Base-by-base conservation (phyloP, 2,797 vertebrate genomes). In the Crenichthys baileyi region DNA sequence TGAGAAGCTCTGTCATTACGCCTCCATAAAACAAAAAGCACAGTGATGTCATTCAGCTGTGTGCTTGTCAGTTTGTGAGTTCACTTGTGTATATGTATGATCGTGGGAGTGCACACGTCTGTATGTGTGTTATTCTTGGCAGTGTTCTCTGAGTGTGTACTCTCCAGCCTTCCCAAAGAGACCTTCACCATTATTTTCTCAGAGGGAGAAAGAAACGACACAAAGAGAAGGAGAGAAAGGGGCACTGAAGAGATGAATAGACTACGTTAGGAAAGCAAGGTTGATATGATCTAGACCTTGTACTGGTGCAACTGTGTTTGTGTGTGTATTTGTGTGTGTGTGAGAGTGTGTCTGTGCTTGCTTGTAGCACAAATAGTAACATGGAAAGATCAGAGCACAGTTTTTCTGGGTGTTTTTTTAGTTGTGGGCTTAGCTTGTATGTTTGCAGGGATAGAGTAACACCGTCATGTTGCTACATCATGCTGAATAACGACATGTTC, bases 11-110 rank as follows among this genome's bases (percentile, higher is more conserved):
- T 92, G 90, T 94, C 91, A 94, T 93, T 93, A 94, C 87, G 90
- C 92, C 93, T 90, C 90, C 91, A 91, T 93, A 89, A 90, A 92
- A 90, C 89, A 92, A 93, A 93, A 93, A 92, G 88, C 84, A 89
- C 89, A 87, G 82, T 93, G 93, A 93, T 93, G 93, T 94, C 92
- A 94, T 92, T 91, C 84, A 70, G 85, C 72, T 82, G 81, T 74
- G 82, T 82, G 65, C 83, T 84, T 85, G 79, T 83, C 84, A 63
- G 82, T 50, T 51, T 83, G 67, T 65, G 83, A 46, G 79, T 46
- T 76, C 70, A 36, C 75, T 75, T 74, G 78, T 79, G 74, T 79
- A 83, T 82, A 20, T 13, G 31, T 74, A 9, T 61, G 84, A 77
- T 22, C 4, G 81, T 88, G 87, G 76, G 85, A 67, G 89, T 78